Conservation (phyloP, 2,888 invertebrate species). For the Lottia gigantea region DNA sequence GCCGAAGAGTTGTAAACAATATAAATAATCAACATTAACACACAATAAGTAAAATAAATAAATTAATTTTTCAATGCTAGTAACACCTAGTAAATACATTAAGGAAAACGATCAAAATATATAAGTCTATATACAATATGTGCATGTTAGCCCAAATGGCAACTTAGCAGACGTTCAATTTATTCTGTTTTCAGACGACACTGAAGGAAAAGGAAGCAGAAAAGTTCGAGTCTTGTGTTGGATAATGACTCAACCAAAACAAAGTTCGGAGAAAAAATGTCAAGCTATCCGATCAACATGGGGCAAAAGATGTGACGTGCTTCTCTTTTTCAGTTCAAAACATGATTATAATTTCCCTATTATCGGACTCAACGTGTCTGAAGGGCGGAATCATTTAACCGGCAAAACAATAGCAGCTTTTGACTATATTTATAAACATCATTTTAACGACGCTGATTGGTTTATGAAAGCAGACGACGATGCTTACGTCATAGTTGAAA, state of each 20-base stretch:
- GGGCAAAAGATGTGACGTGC: slow-evolving; percentile 49
- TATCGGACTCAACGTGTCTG: slow-evolving; percentile 80
- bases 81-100: too few species aligned
- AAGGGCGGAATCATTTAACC: slow-evolving; percentile 92
- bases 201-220: slow-evolving; percentile 66
- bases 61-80: too few species aligned
- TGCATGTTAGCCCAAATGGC: too few species aligned
- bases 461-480: slow-evolving; percentile 98
- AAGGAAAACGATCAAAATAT: too few species aligned
- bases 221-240: slow-evolving; percentile 91
- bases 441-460: slow-evolving; percentile 90
- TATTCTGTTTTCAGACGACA: too few species aligned
- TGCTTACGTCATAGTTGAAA: slow-evolving; percentile 95
- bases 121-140: too few species aligned
- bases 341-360: slow-evolving; percentile 79
- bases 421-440: slow-evolving; percentile 83
- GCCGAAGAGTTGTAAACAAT: too few species aligned
- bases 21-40: too few species aligned
- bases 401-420: slow-evolving; percentile 96
- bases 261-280: slow-evolving; percentile 89
- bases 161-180: too few species aligned
- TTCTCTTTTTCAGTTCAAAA: slow-evolving; percentile 68
- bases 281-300: slow-evolving; percentile 76
- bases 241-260: slow-evolving; percentile 92
- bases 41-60: too few species aligned